These are phyloP conservation scores for Alentia gelatinosa DNA, from an alignment of 2,888 invertebrate species.

Conservation along the genomic window DNA sequence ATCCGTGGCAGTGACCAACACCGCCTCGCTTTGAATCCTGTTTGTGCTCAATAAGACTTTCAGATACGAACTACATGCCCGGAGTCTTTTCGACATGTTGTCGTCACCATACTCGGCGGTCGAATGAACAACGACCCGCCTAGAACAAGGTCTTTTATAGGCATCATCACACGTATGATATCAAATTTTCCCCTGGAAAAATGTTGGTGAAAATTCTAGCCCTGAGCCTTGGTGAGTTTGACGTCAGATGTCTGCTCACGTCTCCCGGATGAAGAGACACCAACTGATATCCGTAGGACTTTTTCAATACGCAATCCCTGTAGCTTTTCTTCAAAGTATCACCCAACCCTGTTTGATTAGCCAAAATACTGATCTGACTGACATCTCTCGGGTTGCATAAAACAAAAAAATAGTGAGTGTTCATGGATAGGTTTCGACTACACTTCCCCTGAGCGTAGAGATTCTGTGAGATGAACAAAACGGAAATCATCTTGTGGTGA, in stretches of 20 bases:
- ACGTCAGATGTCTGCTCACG: background rate
- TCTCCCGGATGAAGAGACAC: background rate
- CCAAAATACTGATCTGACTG: background rate
- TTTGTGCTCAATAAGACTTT: background rate
- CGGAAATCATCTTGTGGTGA: background rate
- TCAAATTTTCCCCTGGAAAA: background rate
- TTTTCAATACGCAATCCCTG: background rate
- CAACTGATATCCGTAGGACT: background rate
- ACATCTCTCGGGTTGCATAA: background rate
- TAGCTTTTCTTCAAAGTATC: background rate
- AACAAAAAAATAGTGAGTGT: background rate
- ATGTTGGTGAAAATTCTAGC: background rate
- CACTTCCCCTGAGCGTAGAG: background rate
- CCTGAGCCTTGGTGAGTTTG: background rate
- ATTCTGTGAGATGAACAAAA: background rate
- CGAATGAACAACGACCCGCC: background rate
- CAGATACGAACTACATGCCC: background rate
- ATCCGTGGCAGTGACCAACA: background rate
- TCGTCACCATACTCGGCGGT: background rate
- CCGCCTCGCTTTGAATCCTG: background rate
- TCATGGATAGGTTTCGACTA: background rate
- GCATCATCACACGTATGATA: background rate
- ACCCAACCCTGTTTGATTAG: background rate
- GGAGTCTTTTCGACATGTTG: background rate
- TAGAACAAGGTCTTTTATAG: background rate